Base-by-base conservation (phyloP, 2,888 invertebrate species). In the Polydrusus cervinus region DNA sequence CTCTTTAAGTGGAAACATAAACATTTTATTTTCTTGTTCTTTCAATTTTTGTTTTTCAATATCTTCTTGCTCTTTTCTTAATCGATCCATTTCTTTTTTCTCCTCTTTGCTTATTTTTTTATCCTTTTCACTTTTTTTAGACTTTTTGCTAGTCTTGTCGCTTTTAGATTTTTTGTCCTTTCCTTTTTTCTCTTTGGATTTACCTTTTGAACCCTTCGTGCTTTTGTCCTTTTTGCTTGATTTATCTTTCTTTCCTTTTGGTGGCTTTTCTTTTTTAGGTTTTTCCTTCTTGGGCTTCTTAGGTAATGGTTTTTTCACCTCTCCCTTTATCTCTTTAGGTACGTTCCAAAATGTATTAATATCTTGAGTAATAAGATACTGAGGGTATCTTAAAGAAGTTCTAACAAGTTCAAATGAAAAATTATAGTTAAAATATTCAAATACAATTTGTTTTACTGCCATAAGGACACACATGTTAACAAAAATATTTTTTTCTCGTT, bases 371-470 rank as follows among this genome's bases (percentile, higher is more conserved):
- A 85, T 82, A 14, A 85, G 75, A 71, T 79, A 81, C 13, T 85
- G 85, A 1, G 82, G 80, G 57, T 80, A 82, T 75, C 83, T 82
- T 30, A 85, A 82, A 0, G 85, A 83, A 16, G 83, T 75, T 76
- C 83, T 84, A 10, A 86, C 80, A 9, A 87, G 76, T 13, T 81
- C 80, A 76, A 84, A 87, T 74, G 86, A 86, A 75, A 87, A 87
- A 62, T 81, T 84, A 66, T 85, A 84, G 77, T 85, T 83, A 77
- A 87, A 87, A 85, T 86, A 86, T 75, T 87, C 86, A 78, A 85
- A 84, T 45, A 86, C 81, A 71, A 86, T 85, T 75, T 87, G 82
- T 65, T 86, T 84, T 25, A 87, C 84, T 8, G 85, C 85, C 74
- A 85, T 79, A 14, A 86, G 72, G 0, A 84, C 82, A 20, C 84